Base-by-base conservation (phyloP, 2,888 invertebrate genomes). In the Drosophila eohydei region DNA sequence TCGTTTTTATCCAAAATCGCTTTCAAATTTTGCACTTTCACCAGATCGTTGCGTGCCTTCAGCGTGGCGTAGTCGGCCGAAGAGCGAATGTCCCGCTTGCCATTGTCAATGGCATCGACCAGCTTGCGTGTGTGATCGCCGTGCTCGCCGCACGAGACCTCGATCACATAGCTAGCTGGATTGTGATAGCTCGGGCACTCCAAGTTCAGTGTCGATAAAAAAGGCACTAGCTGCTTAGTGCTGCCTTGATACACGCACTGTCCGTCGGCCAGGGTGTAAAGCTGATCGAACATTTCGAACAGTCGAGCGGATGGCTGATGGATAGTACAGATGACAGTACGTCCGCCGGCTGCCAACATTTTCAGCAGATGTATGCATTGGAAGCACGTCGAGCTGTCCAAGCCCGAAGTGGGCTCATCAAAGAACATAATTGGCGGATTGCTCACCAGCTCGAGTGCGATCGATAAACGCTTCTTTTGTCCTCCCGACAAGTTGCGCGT, bases 371-470 rank as follows among this genome's bases (percentile, higher is more conserved):
- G 96, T 77, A 98, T 97, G 91, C 98, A 98, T 93, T 98, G 98
- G 93, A 97, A 98, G 91, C 98, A 98, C 0, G 98, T 98, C 0
- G 98, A 97, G 81, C 98, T 98, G 94, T 99, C 98, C 91, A 99
- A 93, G 4, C 98, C 98, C 79, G 98, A 98, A 75, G 98, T 98
- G 1, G 98, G 98, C 93, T 98, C 98, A 92, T 98, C 98, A 92
- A 98, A 98, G 94, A 98, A 98, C 98, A 98, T 98, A 74, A 98
- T 96, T 0, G 98, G 98, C 11, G 98, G 98, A 93, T 98, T 98
- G 94, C 98, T 98, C 80, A 98, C 98, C 80, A 98, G 94, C 93
- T 98, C 98, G 78, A 98, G 93, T 21, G 98, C 98, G 72, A 98
- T 98, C 0, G 98, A 98, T 2, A 98, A 94, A 82, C 98, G 96